phyloP scores from a whole-genome alignment of 2,888 invertebrate species.

The Phragmatobia fuliginosa region DNA sequence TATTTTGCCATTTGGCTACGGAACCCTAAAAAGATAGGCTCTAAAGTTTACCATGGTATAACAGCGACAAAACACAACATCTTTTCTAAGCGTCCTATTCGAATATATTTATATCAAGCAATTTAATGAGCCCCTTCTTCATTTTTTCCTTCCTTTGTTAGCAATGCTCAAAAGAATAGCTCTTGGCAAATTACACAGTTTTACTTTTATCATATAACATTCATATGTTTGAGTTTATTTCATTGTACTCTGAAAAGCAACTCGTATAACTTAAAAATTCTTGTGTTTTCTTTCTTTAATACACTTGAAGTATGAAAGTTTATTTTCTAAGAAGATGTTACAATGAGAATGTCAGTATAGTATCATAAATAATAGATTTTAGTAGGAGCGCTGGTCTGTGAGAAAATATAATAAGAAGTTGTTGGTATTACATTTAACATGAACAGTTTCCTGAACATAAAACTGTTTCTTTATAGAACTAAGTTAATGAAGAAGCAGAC shows the following conservation, averaged over 20 bases:
- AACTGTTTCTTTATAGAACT: neutral
- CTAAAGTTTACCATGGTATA: neutral
- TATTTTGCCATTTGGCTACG: too few species aligned
- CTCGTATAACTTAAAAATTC: slow-evolving; percentile 27
- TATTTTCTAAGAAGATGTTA: neutral
- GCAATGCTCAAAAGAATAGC: neutral
- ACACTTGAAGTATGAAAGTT: neutral
- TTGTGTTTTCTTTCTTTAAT: slow-evolving; percentile 24
- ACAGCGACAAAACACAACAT: neutral
- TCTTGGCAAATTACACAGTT: neutral
- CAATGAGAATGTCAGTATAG: neutral
- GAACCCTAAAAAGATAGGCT: too few species aligned
- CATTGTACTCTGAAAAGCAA: slow-evolving; percentile 28
- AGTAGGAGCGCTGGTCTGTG: neutral
- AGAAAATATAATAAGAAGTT: neutral
- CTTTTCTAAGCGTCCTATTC: neutral
- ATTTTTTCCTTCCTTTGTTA: neutral
- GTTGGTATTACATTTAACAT: neutral
- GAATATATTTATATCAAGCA: neutral
- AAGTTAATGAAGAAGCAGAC: neutral
- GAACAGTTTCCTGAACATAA: neutral
- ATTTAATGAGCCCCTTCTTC: too few species aligned
- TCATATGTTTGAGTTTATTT: slow-evolving; percentile 24
- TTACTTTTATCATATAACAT: slow-evolving; percentile 4
- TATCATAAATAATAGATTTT: neutral